phyloP scores from a whole-genome alignment of 2,797 vertebrate species.

The Catamblyrhynchus diadema region DNA sequence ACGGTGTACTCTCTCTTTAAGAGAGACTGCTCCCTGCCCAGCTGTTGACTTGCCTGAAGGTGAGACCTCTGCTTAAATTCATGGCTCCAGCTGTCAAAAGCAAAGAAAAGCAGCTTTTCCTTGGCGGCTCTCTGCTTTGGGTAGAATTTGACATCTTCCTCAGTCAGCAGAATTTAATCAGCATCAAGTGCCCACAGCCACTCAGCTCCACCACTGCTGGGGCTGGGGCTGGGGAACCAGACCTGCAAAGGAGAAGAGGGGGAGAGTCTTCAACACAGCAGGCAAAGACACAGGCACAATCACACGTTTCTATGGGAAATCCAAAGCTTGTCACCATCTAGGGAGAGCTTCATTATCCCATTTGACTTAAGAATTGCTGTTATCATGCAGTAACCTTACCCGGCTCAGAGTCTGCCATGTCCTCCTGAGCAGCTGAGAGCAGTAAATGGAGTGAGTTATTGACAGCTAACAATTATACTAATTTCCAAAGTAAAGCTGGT shows the following conservation, averaged over 20 bases:
- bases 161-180: conserved; percentile 80
- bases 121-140: conserved; percentile 76
- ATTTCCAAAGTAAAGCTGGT: conserved; percentile 11
- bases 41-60: conserved; percentile 76
- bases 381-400: conserved; percentile 35
- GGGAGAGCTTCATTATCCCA: conserved; percentile 2
- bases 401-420: neutral
- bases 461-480: neutral
- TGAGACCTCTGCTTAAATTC: conserved; percentile 77
- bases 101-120: conserved; percentile 78
- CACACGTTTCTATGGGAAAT: neutral
- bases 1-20: conserved; percentile 47
- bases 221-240: conserved; percentile 26
- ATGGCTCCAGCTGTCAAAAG: conserved; percentile 78
- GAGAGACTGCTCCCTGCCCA: conserved; percentile 61
- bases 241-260: neutral
- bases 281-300: conserved; percentile 15
- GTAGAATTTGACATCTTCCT: conserved; percentile 78
- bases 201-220: conserved; percentile 57
- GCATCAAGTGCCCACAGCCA: conserved; percentile 70
- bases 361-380: conserved; percentile 38
- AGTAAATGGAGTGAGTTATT: conserved; percentile 22
- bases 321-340: neutral
- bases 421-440: neutral
- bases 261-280: neutral